Base-by-base conservation (phyloP, 64 coral and sea anemone genomes). In the Pocillopora verrucosa region DNA sequence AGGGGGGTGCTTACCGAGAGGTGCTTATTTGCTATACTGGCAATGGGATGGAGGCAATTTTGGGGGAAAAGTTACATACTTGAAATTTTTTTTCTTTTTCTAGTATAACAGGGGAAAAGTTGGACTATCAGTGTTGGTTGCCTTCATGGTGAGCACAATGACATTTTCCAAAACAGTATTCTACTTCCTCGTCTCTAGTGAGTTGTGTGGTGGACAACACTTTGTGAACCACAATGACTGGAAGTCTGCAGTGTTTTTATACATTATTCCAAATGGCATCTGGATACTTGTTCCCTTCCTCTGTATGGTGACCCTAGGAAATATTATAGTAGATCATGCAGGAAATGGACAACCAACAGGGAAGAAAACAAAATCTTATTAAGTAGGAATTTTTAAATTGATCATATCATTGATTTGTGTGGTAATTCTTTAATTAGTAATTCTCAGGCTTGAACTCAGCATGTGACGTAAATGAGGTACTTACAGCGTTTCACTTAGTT, bases 71-170 rank as follows among this genome's bases (percentile, higher is more conserved):
- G 30, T 75, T 17, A 19, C 19, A 19, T 51, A 16, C 20, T 19
- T 77, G 61, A 15, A 62, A 15, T 15, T 19, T 5, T 56, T 77
- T 4, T 9, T 79, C 59, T 58, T 79, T 13, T 59, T 79, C 5
- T n/a, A 78, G 77, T 57, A 79, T 30, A 59, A 30, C 20, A 79
- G 20, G 12, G 57, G 77, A 24, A 79, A 79, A 79, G 77, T n/a
- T 59, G 20, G 77, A 13, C 57, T 79, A 22, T 59, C 77, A 59
- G 22, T 79, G 10, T 13, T 89, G 36, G 20, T 83, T 11, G 59
- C 69, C n/a, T 86, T 93, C 25, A 89, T 93, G 60, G 92, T 84
- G 14, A 84, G 78, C 16, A 93, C 92, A 57, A 93, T 93, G 92
- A 93, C 92, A 13, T 93, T 58, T 62, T 56, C 87, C 22, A 93